A percentile compares a stretch with the other conserved stretches of the same genome.
Evolutionary conservation across 2,797 vertebrate genomes (phyloP).

Genomic region (Atherinosoma microstoma): DNA sequence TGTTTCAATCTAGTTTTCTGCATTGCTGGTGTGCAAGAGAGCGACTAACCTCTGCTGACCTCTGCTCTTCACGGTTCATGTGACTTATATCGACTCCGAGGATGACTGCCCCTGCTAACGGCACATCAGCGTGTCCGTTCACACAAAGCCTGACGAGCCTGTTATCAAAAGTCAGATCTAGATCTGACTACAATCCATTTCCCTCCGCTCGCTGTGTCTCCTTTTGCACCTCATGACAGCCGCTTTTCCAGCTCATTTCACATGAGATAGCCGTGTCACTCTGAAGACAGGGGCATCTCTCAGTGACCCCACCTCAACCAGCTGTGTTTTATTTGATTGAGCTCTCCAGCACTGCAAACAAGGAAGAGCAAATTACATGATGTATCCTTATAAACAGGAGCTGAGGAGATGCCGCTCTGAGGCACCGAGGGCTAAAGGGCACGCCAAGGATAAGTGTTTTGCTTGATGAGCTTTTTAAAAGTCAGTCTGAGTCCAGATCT

Average conservation of each 20-base stretch:
- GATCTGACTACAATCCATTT: slow-evolving; percentile 74
- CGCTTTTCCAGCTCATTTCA: slow-evolving; percentile 80
- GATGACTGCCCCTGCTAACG: slow-evolving; percentile 73
- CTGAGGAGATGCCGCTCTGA: slow-evolving; percentile 32
- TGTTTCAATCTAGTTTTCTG: slow-evolving; percentile 38
- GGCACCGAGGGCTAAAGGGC: slow-evolving; percentile 68
- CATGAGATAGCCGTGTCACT: slow-evolving; percentile 59
- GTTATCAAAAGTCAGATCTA: slow-evolving; percentile 78
- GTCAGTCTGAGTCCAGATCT: slow-evolving; percentile 68
- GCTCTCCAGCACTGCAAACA: slow-evolving; percentile 54
- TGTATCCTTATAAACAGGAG: slow-evolving; percentile 58
- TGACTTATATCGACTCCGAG: slow-evolving; percentile 66
- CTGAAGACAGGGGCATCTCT: slow-evolving; percentile 35
- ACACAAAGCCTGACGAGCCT: slow-evolving; percentile 61
- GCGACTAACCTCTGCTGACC: slow-evolving; percentile 62
- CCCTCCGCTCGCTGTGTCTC: slow-evolving; percentile 42
- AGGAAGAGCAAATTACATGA: slow-evolving; percentile 48
- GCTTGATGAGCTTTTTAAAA: slow-evolving; percentile 76
- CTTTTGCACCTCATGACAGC: slow-evolving; percentile 71
- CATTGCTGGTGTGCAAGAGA: slow-evolving; percentile 23
- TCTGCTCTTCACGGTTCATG: slow-evolving; percentile 71
- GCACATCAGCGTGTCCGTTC: slow-evolving; percentile 67
- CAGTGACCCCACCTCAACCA: slow-evolving; percentile 64
- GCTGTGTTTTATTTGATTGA: slow-evolving; percentile 68
- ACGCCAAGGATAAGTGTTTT: slow-evolving; percentile 74